Evolutionary conservation across 2,888 invertebrate species (phyloP).

Genomic region (Sinelater perroti): DNA sequence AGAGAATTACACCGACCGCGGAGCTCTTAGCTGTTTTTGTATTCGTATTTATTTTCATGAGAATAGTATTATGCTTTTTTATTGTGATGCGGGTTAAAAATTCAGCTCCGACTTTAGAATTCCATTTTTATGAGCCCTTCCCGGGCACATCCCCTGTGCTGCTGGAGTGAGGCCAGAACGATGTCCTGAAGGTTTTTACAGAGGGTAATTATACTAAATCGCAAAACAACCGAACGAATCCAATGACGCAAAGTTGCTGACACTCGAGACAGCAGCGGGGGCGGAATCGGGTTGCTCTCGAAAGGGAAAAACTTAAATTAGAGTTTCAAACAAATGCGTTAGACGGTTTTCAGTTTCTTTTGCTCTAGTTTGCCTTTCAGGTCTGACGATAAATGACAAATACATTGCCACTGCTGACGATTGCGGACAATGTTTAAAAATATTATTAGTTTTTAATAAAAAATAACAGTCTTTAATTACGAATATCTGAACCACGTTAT

Average conservation of each 20-base stretch:
- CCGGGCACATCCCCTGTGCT: background rate
- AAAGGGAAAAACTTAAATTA: conserved; percentile 14
- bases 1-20: conserved; percentile 47
- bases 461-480: too few species aligned
- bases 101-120: conserved; percentile 7
- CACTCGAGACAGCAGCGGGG: conserved; percentile 7
- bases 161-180: conserved; percentile 2
- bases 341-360: conserved; percentile 13
- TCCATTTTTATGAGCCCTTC: background rate
- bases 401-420: too few species aligned
- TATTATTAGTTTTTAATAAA: too few species aligned
- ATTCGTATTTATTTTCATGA: conserved; percentile 48
- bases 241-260: conserved; percentile 18
- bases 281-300: conserved; percentile 10
- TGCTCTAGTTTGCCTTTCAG: conserved; percentile 12
- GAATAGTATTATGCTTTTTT: conserved; percentile 32
- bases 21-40: conserved; percentile 42
- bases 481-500: too few species aligned
- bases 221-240: conserved; percentile 22
- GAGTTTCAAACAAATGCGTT: conserved; percentile 17
- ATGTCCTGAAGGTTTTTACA: conserved; percentile 1
- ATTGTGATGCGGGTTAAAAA: conserved; percentile 21
- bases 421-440: too few species aligned
- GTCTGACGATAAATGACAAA: conserved; percentile 2
- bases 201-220: conserved; percentile 20